Evolutionary conservation across 2,888 invertebrate species (phyloP), one percentile per base, ranked within the genome.

Genomic region (Sphaeridia pumilis): DNA sequence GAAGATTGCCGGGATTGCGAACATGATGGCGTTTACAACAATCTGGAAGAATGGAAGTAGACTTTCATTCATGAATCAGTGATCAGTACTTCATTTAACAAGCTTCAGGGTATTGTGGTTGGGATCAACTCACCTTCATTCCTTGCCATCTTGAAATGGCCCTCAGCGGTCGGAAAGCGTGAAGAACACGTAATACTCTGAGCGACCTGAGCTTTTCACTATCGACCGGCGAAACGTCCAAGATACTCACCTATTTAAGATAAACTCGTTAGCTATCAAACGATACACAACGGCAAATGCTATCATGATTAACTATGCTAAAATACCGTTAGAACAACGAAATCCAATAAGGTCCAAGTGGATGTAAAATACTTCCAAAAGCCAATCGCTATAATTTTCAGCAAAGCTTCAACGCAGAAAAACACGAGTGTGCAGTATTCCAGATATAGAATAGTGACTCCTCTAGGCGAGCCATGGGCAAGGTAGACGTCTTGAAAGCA

Each of bases 61-160:
- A n/a, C n/a, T n/a, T n/a, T n/a, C n/a, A n/a, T n/a, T n/a, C n/a
- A 27, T n/a, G 27, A 12, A 47, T n/a, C n/a, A n/a, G n/a, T n/a
- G n/a, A n/a, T n/a, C n/a, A n/a, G n/a, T n/a, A n/a, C n/a, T n/a
- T n/a, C n/a, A n/a, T n/a, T n/a, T n/a, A n/a, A n/a, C n/a, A n/a
- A n/a, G n/a, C n/a, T n/a, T n/a, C n/a, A n/a, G n/a, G n/a, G n/a
- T n/a, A n/a, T n/a, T n/a, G n/a, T n/a, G n/a, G n/a, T n/a, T n/a
- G n/a, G n/a, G n/a, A n/a, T n/a, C 24, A 3, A 46, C 69, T 67
- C 71, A 79, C 80, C 74, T 89, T 81, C 94, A 94, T 94, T 71
- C 93, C 92, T 75, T 94, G 90, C 93, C 93, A 94, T 70, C 93
- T 78, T 55, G 93, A 93, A 69, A 94, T 92, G 43, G 93, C 93